Evolutionary conservation across 1,140 invertebrate genomes (phyloP).

Genomic region (Hormaphis cornu): DNA sequence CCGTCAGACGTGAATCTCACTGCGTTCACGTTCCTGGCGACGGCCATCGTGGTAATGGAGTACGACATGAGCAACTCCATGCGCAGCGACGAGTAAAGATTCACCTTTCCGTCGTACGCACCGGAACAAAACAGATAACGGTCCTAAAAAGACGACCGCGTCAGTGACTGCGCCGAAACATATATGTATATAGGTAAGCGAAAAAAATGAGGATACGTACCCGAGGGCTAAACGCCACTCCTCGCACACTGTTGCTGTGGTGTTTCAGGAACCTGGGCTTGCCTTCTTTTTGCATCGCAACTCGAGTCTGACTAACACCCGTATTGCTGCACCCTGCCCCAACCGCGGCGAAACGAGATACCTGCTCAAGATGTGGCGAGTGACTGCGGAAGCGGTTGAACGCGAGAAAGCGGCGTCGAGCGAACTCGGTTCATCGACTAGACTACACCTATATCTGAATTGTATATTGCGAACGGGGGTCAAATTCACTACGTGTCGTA

Average conservation of each 20-base stretch:
- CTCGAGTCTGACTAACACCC: not conserved
- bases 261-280: constrained; percentile 45
- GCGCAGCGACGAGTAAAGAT: constrained; percentile 45
- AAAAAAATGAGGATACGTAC: constrained; percentile 38
- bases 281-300: constrained; percentile 46
- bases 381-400: too few species aligned
- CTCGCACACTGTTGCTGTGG: constrained; percentile 45
- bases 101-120: constrained; percentile 48
- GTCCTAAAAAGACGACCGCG: constrained; percentile 42
- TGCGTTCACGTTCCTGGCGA: constrained; percentile 45
- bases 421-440: too few species aligned
- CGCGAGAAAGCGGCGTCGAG: too few species aligned
- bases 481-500: too few species aligned
- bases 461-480: too few species aligned
- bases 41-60: constrained; percentile 44
- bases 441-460: too few species aligned
- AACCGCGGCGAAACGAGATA: too few species aligned
- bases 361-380: too few species aligned
- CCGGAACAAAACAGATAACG: constrained; percentile 48
- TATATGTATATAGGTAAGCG: not conserved
- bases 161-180: not conserved
- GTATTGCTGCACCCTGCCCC: too few species aligned
- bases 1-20: constrained; percentile 47
- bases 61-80: constrained; percentile 45
- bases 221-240: constrained; percentile 47